Evolutionary conservation across 2,888 invertebrate species (phyloP).

Genomic region (Drosophila multiciliata): DNA sequence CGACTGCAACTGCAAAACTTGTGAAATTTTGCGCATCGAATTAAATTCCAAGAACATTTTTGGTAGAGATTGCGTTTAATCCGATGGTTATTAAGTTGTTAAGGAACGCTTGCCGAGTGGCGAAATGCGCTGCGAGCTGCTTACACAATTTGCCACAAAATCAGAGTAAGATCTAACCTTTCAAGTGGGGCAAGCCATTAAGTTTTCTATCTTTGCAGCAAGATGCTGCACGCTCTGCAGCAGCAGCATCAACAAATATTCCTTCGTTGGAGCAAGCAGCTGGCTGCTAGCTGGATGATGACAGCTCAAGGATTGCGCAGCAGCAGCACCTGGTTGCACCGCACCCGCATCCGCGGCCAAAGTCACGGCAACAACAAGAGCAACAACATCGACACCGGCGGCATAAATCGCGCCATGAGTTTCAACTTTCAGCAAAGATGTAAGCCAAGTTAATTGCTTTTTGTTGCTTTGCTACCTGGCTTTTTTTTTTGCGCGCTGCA

Average conservation of each 20-base stretch:
- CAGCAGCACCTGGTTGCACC: constrained; percentile 48
- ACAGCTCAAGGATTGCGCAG: constrained; percentile 38
- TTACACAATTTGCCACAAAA: constrained; percentile 64
- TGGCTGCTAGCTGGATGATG: constrained; percentile 21
- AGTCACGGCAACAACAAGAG: constrained; percentile 20
- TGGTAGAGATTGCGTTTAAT: constrained; percentile 31
- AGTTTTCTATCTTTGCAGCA: constrained; percentile 60
- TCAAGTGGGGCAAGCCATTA: constrained; percentile 67
- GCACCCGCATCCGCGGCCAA: constrained; percentile 22
- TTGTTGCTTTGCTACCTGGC: constrained; percentile 69
- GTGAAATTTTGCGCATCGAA: not conserved
- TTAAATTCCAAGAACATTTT: not conserved
- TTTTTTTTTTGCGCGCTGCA: constrained; percentile 53
- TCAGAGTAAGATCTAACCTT: constrained; percentile 68
- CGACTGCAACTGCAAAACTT: not conserved
- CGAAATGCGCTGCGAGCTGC: constrained; percentile 32
- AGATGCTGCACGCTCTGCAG: constrained; percentile 45
- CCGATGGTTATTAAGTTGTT: constrained; percentile 12
- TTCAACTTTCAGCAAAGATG: constrained; percentile 78
- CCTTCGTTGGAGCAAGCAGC: constrained; percentile 43
- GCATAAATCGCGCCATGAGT: constrained; percentile 78
- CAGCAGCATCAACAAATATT: not conserved
- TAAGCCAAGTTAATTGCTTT: constrained; percentile 80
- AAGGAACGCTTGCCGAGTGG: constrained; percentile 7
- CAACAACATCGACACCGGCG: constrained; percentile 40